phyloP scores from a whole-genome alignment of 1,140 invertebrate species.

The Hylyphantes graminicola region DNA sequence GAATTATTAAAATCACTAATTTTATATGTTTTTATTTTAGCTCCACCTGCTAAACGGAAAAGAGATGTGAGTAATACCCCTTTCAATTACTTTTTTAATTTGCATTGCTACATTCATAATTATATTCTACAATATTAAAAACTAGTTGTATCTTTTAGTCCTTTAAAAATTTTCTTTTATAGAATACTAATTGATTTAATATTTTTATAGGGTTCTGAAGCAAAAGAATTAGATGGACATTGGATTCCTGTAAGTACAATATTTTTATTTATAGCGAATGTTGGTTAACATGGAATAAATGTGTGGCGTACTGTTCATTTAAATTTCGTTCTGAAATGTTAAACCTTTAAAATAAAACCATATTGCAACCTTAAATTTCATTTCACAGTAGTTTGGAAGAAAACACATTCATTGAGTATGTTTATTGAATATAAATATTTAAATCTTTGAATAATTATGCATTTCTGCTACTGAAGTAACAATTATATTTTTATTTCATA shows the following conservation, averaged over 20 bases:
- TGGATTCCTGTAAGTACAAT: constrained; percentile 52
- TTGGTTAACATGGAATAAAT: no score
- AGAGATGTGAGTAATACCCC: constrained; percentile 65
- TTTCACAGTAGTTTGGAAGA: no score
- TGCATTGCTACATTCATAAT: not conserved
- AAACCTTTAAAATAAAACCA: no score
- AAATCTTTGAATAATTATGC: no score
- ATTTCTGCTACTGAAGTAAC: no score
- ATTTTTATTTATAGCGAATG: not conserved
- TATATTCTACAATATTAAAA: not conserved
- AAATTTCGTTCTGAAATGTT: no score
- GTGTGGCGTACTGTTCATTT: no score
- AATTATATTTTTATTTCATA: no score
- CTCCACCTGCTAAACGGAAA: constrained; percentile 63
- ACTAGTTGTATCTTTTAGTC: not conserved
- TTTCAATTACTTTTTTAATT: not conserved
- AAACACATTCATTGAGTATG: no score
- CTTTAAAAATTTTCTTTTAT: not conserved
- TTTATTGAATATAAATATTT: no score
- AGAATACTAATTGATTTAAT: not conserved
- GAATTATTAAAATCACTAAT: no score
- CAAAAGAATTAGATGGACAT: constrained; percentile 52
- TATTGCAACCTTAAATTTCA: no score
- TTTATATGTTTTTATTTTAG: constrained; percentile 36
- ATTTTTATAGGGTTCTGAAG: constrained; percentile 34